phyloP scores from a whole-genome alignment of 2,797 vertebrate genomes.

The Chrysocyon brachyurus region DNA sequence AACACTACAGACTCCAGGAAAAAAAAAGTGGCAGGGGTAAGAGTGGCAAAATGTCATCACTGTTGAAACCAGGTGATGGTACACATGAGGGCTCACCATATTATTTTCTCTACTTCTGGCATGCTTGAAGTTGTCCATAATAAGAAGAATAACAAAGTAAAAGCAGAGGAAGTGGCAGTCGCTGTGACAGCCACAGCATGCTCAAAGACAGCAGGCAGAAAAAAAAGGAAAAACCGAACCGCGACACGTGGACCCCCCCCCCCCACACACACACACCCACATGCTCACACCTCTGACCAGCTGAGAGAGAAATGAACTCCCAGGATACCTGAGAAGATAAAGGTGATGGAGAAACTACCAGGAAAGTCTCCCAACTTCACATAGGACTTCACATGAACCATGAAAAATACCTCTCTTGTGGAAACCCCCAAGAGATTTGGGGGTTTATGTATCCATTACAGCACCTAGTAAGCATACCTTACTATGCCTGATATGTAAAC shows the following conservation, averaged over 20 bases:
- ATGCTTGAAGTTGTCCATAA: not conserved
- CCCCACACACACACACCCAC: too few species aligned
- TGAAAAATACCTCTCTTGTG: not conserved
- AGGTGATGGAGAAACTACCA: not conserved
- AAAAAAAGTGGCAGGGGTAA: not conserved
- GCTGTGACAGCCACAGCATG: rapidly evolving
- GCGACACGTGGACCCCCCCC: too few species aligned
- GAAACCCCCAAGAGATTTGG: not conserved
- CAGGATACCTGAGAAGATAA: not conserved
- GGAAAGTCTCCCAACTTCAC: too few species aligned
- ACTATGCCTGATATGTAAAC: not conserved
- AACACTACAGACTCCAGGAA: not conserved
- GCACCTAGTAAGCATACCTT: not conserved
- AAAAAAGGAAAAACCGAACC: not conserved
- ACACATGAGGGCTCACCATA: not conserved
- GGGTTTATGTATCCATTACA: not conserved
- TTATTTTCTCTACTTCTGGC: not conserved
- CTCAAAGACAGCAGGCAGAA: not conserved
- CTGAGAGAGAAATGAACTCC: not conserved
- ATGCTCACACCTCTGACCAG: not conserved
- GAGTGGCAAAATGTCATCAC: not conserved
- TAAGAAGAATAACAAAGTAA: not conserved
- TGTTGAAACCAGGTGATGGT: not conserved
- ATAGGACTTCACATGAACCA: not conserved
- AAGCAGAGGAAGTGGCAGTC: not conserved